Evolutionary conservation across 2,888 invertebrate species (phyloP).

Genomic region (Dusona sp.): DNA sequence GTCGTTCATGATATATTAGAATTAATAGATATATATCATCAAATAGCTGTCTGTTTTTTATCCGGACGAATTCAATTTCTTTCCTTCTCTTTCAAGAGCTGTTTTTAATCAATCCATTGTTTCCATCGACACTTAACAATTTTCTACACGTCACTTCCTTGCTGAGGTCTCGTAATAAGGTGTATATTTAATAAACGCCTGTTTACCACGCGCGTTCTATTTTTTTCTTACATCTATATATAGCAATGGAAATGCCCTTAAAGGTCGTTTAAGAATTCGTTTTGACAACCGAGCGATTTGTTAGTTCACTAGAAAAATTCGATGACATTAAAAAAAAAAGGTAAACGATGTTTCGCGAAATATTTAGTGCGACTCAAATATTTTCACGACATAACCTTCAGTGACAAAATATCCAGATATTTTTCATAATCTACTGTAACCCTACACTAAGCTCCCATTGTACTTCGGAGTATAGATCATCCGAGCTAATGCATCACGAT

Average conservation of each 20-base stretch:
- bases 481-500: not conserved
- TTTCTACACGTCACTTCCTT: not conserved
- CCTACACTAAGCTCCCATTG: not conserved
- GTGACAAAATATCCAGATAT: not conserved
- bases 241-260: not conserved
- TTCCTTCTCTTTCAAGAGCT: not conserved
- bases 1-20: not conserved
- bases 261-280: not conserved
- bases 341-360: not conserved
- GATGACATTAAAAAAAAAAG: not conserved
- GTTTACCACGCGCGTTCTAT: constrained; percentile 28
- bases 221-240: not conserved
- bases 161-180: not conserved
- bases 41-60: not conserved
- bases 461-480: too few species aligned
- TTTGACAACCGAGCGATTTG: not conserved
- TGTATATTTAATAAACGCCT: not conserved
- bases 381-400: not conserved
- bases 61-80: not conserved
- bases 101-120: constrained; percentile 35
- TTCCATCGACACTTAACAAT: constrained; percentile 25
- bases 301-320: not conserved
- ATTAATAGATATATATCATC: not conserved
- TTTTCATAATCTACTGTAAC: too few species aligned
- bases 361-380: not conserved